Conservation (phyloP, 2,888 invertebrate genomes). For the Drosophila austrosaltans region DNA sequence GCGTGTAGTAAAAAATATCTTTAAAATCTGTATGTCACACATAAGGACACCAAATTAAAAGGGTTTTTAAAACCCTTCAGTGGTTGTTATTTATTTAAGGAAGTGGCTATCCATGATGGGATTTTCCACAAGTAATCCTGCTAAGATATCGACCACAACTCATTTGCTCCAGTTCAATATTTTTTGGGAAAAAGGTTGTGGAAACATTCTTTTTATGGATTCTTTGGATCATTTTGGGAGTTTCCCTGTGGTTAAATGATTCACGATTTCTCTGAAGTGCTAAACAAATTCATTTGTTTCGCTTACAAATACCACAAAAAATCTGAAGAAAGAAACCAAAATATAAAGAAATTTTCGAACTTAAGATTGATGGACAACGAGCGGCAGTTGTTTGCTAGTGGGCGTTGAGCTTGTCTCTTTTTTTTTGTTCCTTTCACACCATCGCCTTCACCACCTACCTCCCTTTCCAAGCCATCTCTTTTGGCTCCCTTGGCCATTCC, state of each 20-base stretch:
- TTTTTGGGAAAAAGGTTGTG: background rate
- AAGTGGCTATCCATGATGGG: too few species aligned
- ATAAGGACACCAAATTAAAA: too few species aligned
- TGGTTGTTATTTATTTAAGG: too few species aligned
- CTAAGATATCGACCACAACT: background rate
- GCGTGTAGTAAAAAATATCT: background rate
- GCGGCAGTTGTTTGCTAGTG: slow-evolving; percentile 44
- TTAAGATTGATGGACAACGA: slow-evolving; percentile 64
- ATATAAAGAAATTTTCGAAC: slow-evolving; percentile 45
- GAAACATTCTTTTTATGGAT: background rate
- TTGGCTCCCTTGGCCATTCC: slow-evolving; percentile 20
- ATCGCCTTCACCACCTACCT: background rate
- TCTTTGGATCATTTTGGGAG: background rate
- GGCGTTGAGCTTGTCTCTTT: slow-evolving; percentile 60
- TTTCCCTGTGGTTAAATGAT: slow-evolving; percentile 3
- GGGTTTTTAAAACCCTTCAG: too few species aligned
- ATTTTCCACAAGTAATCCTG: background rate
- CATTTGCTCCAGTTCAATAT: background rate
- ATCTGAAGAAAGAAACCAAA: background rate
- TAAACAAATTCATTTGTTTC: slow-evolving; percentile 7
- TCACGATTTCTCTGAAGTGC: slow-evolving; percentile 4
- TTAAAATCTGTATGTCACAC: background rate
- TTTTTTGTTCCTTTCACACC: slow-evolving; percentile 36
- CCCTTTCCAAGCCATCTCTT: background rate
- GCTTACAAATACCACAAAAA: slow-evolving; percentile 7